Percentiles rank a stretch among this genome's conserved stretches.
Evolutionary conservation across 2,797 vertebrate genomes (phyloP).

Genomic region (Chanos chanos): DNA sequence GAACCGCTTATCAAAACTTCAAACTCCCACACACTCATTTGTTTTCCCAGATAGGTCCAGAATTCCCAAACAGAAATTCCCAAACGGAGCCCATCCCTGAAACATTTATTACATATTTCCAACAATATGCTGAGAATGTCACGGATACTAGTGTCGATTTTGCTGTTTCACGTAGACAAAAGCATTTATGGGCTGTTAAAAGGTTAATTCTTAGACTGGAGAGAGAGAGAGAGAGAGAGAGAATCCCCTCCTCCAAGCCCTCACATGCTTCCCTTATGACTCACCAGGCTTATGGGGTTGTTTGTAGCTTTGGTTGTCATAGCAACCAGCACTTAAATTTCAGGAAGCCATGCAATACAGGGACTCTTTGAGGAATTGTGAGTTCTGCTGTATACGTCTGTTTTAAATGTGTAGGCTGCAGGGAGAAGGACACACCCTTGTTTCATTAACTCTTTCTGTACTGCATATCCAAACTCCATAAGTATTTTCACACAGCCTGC

Average conservation of each 20-base stretch:
- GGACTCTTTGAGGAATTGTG: background rate
- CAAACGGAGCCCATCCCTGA: no score
- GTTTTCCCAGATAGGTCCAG: no score
- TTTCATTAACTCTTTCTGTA: background rate
- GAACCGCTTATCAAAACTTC: no score
- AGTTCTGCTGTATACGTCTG: background rate
- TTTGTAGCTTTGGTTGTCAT: slow-evolving; percentile 60
- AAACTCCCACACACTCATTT: no score
- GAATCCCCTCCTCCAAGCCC: slow-evolving; percentile 51
- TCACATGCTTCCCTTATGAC: slow-evolving; percentile 60
- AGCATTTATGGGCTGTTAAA: no score
- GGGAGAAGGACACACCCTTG: background rate
- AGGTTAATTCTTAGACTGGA: background rate
- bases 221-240: slow-evolving; percentile 15
- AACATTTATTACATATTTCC: no score
- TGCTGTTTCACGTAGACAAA: no score
- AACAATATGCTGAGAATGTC: no score
- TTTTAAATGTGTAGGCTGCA: background rate
- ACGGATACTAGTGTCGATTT: no score
- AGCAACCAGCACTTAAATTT: slow-evolving; percentile 48
- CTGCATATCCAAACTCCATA: background rate
- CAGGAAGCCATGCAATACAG: slow-evolving; percentile 34
- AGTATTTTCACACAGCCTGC: no score
- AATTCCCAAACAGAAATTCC: no score
- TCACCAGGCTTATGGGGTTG: slow-evolving; percentile 54